phyloP scores from a whole-genome alignment of 2,888 invertebrate genomes.

The Galerucella calmariensis region DNA sequence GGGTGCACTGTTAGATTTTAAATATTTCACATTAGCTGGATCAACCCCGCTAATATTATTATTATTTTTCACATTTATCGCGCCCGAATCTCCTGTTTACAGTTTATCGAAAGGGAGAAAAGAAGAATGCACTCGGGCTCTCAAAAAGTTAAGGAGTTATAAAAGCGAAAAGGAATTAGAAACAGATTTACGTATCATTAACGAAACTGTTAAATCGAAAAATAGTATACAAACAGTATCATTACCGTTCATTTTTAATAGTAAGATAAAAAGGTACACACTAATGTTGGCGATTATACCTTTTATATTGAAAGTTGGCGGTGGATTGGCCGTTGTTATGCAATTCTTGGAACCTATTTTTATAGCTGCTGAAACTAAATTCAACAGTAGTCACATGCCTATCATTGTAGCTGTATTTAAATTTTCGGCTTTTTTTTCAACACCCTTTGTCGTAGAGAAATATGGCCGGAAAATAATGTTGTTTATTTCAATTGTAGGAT shows the following conservation, averaged over 20 bases:
- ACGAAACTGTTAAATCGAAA: constrained; percentile 50
- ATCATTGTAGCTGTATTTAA: background rate
- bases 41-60: background rate
- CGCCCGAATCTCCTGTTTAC: background rate
- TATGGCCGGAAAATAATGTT: constrained; percentile 78
- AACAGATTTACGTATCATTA: background rate
- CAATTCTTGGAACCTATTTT: background rate
- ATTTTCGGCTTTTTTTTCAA: background rate
- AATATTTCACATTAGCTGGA: background rate
- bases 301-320: background rate
- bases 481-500: constrained; percentile 73
- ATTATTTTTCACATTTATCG: background rate
- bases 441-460: constrained; percentile 72
- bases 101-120: background rate
- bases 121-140: background rate
- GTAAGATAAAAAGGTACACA: background rate
- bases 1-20: background rate
- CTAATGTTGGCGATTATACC: background rate
- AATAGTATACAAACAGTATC: background rate
- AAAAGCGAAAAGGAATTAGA: background rate
- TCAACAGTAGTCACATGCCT: background rate
- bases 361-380: background rate
- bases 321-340: background rate
- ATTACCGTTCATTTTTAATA: background rate
- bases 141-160: background rate